phyloP scores from a whole-genome alignment of 2,113 vertebrate species.

The Promerops cafer region DNA sequence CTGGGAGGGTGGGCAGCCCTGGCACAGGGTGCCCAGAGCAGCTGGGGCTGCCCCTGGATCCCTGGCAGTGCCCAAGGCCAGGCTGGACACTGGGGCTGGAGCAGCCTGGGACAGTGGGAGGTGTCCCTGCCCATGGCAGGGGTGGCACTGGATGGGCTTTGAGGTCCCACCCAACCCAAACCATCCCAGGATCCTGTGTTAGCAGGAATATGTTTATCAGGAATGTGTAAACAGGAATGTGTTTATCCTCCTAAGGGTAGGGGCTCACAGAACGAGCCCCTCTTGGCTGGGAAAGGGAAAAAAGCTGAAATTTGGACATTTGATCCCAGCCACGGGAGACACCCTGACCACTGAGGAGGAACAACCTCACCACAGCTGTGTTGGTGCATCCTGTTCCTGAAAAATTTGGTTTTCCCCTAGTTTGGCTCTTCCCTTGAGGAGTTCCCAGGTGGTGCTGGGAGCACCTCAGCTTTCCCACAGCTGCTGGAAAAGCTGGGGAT shows the following conservation, averaged over 20 bases:
- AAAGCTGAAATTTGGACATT: not conserved
- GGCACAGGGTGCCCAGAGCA: not conserved
- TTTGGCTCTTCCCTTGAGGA: not conserved
- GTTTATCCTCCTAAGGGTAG: not conserved
- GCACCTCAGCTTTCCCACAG: not conserved
- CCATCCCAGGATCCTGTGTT: too few relatives aligned
- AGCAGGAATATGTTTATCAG: not conserved
- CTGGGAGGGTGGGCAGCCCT: not conserved
- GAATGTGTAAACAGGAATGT: not conserved
- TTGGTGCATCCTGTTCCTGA: not conserved
- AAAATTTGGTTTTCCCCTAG: not conserved
- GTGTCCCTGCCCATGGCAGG: not conserved
- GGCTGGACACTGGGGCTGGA: not conserved
- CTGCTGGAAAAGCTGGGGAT: not conserved
- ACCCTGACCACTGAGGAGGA: fast-evolving
- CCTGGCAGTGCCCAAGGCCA: not conserved
- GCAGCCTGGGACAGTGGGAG: not conserved
- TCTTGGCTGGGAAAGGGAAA: not conserved
- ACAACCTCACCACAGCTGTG: not conserved
- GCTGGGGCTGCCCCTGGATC: not conserved
- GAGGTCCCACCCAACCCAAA: fast-evolving
- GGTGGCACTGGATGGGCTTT: fast-evolving
- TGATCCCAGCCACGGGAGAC: not conserved
- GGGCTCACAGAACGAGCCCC: not conserved
- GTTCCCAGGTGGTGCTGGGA: fast-evolving